Percentiles rank a stretch among this genome's conserved stretches.
phyloP scores from a whole-genome alignment of 2,797 vertebrate species.

The Acanthurus tractus region DNA sequence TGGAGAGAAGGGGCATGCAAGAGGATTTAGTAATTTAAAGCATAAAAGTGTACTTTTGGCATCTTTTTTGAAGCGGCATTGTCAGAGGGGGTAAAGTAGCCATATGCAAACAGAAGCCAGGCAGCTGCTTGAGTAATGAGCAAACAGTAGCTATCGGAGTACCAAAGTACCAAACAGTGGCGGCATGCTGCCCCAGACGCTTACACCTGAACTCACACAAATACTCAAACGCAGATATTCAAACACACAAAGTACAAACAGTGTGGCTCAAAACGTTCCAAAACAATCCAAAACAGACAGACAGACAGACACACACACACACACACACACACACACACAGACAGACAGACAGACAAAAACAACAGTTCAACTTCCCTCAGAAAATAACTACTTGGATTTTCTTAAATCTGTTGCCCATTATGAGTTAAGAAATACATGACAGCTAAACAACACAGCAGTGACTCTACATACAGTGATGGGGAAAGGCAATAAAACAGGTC shows the following conservation, averaged over 20 bases:
- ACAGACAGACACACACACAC: too few species aligned
- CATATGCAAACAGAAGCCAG: conserved; percentile 63
- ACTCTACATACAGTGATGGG: conserved; percentile 13
- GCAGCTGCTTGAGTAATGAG: conserved; percentile 69
- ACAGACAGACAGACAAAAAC: neutral
- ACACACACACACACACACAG: too few species aligned
- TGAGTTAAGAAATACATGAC: conserved; percentile 2
- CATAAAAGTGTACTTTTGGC: conserved; percentile 30
- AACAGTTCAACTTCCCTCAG: neutral
- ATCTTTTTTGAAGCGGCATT: conserved; percentile 44
- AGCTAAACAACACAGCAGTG: neutral
- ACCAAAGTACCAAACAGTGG: conserved; percentile 59
- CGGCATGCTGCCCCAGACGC: conserved; percentile 48
- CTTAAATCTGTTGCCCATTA: conserved; percentile 12
- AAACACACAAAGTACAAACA: conserved; percentile 26
- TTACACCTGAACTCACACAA: conserved; percentile 38
- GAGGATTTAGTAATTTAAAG: conserved; percentile 1
- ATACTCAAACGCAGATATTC: conserved; percentile 37
- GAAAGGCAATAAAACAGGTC: conserved; percentile 59
- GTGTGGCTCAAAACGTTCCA: too few species aligned
- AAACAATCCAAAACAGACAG: too few species aligned
- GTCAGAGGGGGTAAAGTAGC: conserved; percentile 69
- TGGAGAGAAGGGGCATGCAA: neutral
- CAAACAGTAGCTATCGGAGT: conserved; percentile 62
- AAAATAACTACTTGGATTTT: conserved; percentile 3